Percentiles rank a stretch among this genome's conserved stretches.
Evolutionary conservation across 2,113 vertebrate species (phyloP).

Genomic region (Sphaerodactylus townsendi): DNA sequence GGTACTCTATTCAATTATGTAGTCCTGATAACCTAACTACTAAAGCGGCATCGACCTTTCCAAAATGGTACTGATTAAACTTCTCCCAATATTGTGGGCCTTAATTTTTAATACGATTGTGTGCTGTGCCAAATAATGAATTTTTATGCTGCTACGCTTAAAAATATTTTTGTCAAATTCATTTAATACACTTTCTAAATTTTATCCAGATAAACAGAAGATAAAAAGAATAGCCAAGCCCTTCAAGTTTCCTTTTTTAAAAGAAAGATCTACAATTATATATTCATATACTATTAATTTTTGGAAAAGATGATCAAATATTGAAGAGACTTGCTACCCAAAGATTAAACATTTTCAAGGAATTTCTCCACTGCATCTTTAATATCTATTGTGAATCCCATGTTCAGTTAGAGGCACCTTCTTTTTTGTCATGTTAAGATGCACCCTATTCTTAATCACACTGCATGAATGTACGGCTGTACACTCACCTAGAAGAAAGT

Average conservation of each 20-base stretch:
- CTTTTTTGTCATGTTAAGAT: conserved; percentile 1
- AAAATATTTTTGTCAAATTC: conserved; percentile 48
- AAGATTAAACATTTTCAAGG: not conserved
- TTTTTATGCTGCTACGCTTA: conserved; percentile 59
- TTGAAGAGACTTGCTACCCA: conserved; percentile 7
- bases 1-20: not conserved
- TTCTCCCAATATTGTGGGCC: conserved; percentile 40
- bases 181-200: conserved; percentile 47
- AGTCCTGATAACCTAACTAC: conserved; percentile 17
- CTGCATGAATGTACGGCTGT: not conserved
- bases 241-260: conserved; percentile 8
- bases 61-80: conserved; percentile 44
- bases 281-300: not conserved
- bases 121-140: conserved; percentile 73
- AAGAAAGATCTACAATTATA: not conserved
- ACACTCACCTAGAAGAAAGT: not conserved
- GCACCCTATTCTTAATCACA: conserved; percentile 19
- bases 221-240: not conserved
- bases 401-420: not conserved
- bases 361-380: not conserved
- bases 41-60: conserved; percentile 44
- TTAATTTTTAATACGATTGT: conserved; percentile 52
- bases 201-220: conserved; percentile 40
- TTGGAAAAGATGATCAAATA: not conserved
- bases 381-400: not conserved